phyloP scores from a whole-genome alignment of 1,140 invertebrate species.

The Scylla paramamosain region DNA sequence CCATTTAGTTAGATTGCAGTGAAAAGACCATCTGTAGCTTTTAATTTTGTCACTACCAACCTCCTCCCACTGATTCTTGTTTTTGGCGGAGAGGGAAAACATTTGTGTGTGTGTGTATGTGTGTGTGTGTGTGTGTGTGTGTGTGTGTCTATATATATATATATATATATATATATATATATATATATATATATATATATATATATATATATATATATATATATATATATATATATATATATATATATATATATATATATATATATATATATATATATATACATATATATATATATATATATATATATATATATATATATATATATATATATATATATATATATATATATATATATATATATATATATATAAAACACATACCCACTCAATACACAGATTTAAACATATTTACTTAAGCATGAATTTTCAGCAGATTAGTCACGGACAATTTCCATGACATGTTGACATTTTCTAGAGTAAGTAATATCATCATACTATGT shows the following conservation, averaged over 20 bases:
- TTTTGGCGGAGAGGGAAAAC: not conserved
- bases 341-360: constrained; percentile 4
- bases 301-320: constrained; percentile 14
- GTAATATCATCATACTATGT: not conserved
- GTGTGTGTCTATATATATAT: not conserved
- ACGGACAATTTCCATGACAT: not conserved
- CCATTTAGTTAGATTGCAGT: not conserved
- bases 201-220: not conserved
- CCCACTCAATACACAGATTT: not conserved
- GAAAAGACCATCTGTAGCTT: not conserved
- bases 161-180: not conserved
- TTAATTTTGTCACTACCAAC: not conserved
- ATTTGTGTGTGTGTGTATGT: not conserved
- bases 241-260: constrained; percentile 12
- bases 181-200: not conserved
- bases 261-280: constrained; percentile 32
- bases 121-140: not conserved
- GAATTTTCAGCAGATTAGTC: not conserved
- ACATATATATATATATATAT: not conserved
- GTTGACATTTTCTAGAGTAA: not conserved
- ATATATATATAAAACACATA: constrained; percentile 23
- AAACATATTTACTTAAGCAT: not conserved
- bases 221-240: not conserved
- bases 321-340: constrained; percentile 26
- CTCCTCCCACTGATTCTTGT: not conserved